Percentiles rank a stretch among this genome's conserved stretches.
These are phyloP conservation scores for Triops longicaudatus DNA, from an alignment of 1,140 invertebrate species.

Conservation along the genomic window DNA sequence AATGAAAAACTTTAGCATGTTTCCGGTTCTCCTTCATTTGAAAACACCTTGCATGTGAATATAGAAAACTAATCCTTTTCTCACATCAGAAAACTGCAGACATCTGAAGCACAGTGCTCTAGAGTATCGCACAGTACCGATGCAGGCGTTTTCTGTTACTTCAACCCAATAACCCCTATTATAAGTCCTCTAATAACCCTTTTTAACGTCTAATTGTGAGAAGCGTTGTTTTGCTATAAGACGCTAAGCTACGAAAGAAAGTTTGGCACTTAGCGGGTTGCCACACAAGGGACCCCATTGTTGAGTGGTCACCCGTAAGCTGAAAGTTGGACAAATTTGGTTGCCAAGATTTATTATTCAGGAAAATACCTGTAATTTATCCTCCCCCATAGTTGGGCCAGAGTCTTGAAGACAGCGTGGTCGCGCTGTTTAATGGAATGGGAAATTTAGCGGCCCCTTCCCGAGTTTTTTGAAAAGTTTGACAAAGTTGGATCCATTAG, in stretches of 20 bases:
- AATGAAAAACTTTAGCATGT: not conserved
- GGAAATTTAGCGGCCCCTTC: not conserved
- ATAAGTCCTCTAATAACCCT: too few relatives aligned
- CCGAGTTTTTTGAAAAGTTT: not conserved
- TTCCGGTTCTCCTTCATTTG: not conserved
- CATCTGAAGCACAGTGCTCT: too few relatives aligned
- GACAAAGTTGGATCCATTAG: slow-evolving; percentile 10
- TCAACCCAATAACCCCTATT: too few relatives aligned
- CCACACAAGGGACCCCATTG: not conserved
- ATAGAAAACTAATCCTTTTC: not conserved
- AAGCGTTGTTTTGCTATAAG: too few relatives aligned
- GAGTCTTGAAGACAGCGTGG: not conserved
- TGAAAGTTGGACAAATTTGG: not conserved
- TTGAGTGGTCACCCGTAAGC: not conserved
- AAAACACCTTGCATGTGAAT: not conserved
- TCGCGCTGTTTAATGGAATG: not conserved
- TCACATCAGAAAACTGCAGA: too few relatives aligned
- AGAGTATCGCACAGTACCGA: too few relatives aligned
- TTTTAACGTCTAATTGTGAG: too few relatives aligned
- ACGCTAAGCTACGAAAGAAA: too few relatives aligned
- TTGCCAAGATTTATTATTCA: slow-evolving; percentile 12
- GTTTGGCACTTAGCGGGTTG: not conserved
- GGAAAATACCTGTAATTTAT: slow-evolving; percentile 15
- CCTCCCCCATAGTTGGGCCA: not conserved
- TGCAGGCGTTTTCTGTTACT: too few relatives aligned